Evolutionary conservation across 2,113 vertebrate genomes (phyloP), one percentile per base, ranked within the genome.

Genomic region (Grammomys dolichurus): DNA sequence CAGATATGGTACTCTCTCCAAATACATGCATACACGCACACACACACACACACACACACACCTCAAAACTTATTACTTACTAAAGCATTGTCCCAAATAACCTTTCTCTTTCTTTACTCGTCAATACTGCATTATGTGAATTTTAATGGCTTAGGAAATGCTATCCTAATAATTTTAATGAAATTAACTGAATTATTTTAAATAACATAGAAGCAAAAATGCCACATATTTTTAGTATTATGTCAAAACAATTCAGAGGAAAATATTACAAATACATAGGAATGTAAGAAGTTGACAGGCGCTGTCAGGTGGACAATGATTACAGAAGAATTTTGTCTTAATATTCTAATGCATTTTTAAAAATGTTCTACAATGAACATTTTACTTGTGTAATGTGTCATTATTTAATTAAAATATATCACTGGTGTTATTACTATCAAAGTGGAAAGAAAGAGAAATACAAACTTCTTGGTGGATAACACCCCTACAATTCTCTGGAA

Each of bases 321-420:
- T 89, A 63, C 7, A 70, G 33, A 43, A 40, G 63, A 60, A 36
- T 87, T 48, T 95, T 94, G 51, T 56, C 90, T 92, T 87, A 85
- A 95, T 90, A 28, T 20, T 51, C 92, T 31, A 40, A 19, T 92
- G 43, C 12, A 69, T 93, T 96, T 87, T 92, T 11, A 75, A 86
- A 95, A 94, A 95, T 56, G 85, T 77, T 33, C 36, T 60, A 46
- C 5, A 73, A 51, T 88, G 87, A 88, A 54, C 19, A 92, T 77
- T 81, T 85, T 87, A n/a, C 48, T 33, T 94, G 72, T 56, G 28
- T 56, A 72, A 76, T 78, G 81, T 63, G 46, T 93, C 33, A 87
- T 80, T 72, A 54, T 88, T 90, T 96, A 92, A 92, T 93, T 76
- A 96, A 40, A 60, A 67, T 93, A 22, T 77, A 81, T 60, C 63